Conservation (phyloP, 1,140 invertebrate species). For the Philotrypesis tridentata region DNA sequence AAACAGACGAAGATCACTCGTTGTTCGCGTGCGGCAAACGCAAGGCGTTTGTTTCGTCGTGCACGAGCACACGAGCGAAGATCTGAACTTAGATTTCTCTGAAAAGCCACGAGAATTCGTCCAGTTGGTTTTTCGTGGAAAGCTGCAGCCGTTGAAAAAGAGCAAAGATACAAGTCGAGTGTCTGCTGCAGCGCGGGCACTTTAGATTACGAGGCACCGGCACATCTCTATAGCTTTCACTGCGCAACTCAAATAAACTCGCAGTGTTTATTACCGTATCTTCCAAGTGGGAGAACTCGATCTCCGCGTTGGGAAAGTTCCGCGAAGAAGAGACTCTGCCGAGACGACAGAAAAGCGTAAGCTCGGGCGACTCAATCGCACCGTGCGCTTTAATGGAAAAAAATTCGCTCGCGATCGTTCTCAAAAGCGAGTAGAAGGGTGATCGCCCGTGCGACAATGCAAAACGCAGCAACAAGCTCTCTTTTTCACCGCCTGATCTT, state of each 20-base stretch:
- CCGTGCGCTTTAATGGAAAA: too few species aligned
- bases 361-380: too few species aligned
- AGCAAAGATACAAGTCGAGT: not conserved
- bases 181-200: not conserved
- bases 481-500: conserved; percentile 15
- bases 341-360: too few species aligned
- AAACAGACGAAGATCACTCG: not conserved
- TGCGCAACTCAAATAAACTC: not conserved
- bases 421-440: not conserved
- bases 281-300: not conserved
- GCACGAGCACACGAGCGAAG: not conserved
- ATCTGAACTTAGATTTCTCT: not conserved
- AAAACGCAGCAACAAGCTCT: not conserved
- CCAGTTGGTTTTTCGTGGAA: not conserved
- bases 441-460: too few species aligned
- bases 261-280: too few species aligned
- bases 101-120: not conserved
- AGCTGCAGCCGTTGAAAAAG: not conserved
- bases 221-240: not conserved
- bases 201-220: not conserved
- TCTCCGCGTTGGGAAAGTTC: not conserved
- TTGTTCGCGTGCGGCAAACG: not conserved
- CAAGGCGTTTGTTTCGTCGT: not conserved
- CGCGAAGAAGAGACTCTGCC: too few species aligned
- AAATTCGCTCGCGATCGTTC: too few species aligned